Base-by-base conservation (phyloP, 2,797 vertebrate genomes). In the Rallus crepitans region DNA sequence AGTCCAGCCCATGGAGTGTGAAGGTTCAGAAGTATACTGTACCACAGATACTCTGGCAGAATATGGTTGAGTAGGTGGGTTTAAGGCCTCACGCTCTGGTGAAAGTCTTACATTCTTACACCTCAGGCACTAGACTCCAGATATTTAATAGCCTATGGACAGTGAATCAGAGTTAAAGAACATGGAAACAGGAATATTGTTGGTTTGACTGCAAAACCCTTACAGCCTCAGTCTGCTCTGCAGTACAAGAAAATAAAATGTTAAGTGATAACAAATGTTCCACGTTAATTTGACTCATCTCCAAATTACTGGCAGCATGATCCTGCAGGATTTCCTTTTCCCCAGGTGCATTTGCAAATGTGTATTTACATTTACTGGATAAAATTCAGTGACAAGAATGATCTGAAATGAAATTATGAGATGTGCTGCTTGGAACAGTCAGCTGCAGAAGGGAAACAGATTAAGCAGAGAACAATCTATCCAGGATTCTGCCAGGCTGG, bases 361-460 rank as follows among this genome's bases (percentile, higher is more conserved):
- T 28, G 23, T 95, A 79, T 94, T 94, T 91, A 93, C 65, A 89
- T 91, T 93, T 94, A 78, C 55, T 61, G 57, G 65, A 42, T 73
- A 81, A 31, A 92, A 83, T 66, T 93, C 61, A 80, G 65, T 90
- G 93, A 86, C 68, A 90, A 90, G 60, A 93, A 71, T 60, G 25
- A 94, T 94, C 33, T 93, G 91, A 96, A 90, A 92, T 68, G 37
- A 91, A 94, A 89, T 73, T 84, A 71, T 24, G 39, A 95, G 83
- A 57, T 3, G 9, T 10, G 7, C 48, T 82, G n/a, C 52, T 82
- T 91, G 76, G 69, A 94, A 72, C 55, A 86, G 69, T 94, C 63
- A 82, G 40, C 50, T 77, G 52, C 76, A 76, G 85, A 77, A 61
- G 45, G 60, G 61, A 92, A 93, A 76, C 35, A 75, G 90, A 85